Percentiles rank a stretch among this genome's conserved stretches.
phyloP scores from a whole-genome alignment of 2,888 invertebrate genomes.

The Lamellibrachia satsuma region DNA sequence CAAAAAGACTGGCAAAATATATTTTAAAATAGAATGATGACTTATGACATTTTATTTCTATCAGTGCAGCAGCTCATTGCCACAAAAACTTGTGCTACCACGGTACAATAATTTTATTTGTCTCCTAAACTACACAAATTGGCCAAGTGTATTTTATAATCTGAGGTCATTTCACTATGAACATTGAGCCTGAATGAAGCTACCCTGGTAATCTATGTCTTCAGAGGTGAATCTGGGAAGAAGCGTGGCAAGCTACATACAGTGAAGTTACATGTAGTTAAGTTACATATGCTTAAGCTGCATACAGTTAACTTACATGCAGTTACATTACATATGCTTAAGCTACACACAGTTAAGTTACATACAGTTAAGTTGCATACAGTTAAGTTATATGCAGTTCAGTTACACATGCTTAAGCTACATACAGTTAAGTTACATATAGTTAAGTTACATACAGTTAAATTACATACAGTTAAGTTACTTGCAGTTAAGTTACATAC shows the following conservation, averaged over 20 bases:
- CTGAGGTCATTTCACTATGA: neutral
- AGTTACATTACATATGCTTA: neutral
- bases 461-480: neutral
- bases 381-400: neutral
- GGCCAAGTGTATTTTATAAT: neutral
- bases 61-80: neutral
- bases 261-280: neutral
- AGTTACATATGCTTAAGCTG: neutral
- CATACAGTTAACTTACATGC: neutral
- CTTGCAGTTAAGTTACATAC: neutral
- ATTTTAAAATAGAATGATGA: neutral
- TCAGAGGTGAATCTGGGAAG: neutral
- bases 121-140: neutral
- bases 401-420: neutral
- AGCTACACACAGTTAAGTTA: neutral
- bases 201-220: neutral
- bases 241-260: neutral
- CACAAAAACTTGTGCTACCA: neutral
- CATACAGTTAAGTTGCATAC: neutral
- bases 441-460: neutral
- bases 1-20: neutral
- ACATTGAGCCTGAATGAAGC: neutral
- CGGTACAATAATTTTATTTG: neutral
- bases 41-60: neutral
- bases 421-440: neutral